These are phyloP conservation scores for Euproctis similis DNA, from an alignment of 2,888 invertebrate genomes.

Conservation along the genomic window DNA sequence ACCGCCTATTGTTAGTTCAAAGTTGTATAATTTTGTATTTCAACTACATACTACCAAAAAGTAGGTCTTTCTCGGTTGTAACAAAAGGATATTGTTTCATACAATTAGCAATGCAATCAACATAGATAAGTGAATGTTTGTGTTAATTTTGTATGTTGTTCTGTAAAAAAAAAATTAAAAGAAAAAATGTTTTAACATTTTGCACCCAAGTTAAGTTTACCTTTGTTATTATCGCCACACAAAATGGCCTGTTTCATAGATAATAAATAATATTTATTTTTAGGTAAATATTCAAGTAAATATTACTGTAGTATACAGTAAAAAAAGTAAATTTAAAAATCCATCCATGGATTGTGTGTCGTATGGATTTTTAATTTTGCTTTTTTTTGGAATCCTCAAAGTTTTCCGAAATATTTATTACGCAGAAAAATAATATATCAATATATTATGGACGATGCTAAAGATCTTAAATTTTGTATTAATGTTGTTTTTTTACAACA, in stretches of 20 bases:
- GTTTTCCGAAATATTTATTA: too few relatives aligned
- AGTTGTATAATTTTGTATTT: constrained; percentile 59
- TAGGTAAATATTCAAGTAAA: too few relatives aligned
- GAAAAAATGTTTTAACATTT: constrained; percentile 26
- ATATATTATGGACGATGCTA: too few relatives aligned
- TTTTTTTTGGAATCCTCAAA: too few relatives aligned
- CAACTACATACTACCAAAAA: constrained; percentile 59
- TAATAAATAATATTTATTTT: too few relatives aligned
- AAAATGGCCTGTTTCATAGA: neutral
- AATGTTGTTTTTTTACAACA: too few relatives aligned
- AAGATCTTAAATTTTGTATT: too few relatives aligned
- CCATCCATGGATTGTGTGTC: too few relatives aligned
- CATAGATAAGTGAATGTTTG: constrained; percentile 64
- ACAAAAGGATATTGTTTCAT: constrained; percentile 71
- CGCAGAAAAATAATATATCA: too few relatives aligned
- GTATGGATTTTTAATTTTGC: too few relatives aligned
- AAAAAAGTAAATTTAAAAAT: too few relatives aligned
- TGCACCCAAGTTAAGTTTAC: constrained; percentile 16
- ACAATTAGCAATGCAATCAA: constrained; percentile 65
- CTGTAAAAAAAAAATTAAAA: constrained; percentile 14
- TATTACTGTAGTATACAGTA: too few relatives aligned
- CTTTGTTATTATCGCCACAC: constrained; percentile 1
- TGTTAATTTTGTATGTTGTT: constrained; percentile 26
- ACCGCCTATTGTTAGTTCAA: constrained; percentile 46
- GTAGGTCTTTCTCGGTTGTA: constrained; percentile 62